Conservation (phyloP, 2,888 invertebrate species). For the Calliphora vomitoria region DNA sequence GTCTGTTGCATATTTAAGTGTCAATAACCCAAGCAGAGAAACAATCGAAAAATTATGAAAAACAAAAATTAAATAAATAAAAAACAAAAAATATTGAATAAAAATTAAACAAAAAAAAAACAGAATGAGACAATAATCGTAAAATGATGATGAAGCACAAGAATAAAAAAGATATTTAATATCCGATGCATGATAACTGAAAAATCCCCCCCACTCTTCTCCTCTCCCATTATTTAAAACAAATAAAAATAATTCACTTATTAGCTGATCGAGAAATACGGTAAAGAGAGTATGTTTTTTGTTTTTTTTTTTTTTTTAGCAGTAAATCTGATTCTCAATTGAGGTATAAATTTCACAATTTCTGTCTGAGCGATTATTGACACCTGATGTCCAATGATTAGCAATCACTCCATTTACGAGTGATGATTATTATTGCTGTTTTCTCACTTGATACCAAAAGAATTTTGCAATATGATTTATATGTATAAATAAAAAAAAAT, state of each 20-base stretch:
- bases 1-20: slow-evolving; percentile 74
- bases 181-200: slow-evolving; percentile 69
- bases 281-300: slow-evolving; percentile 46
- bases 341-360: slow-evolving; percentile 59
- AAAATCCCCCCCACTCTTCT: slow-evolving; percentile 34
- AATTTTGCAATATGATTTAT: slow-evolving; percentile 74
- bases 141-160: slow-evolving; percentile 70
- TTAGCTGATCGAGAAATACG: not conserved
- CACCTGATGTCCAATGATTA: slow-evolving; percentile 73
- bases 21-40: slow-evolving; percentile 71
- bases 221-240: not conserved
- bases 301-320: slow-evolving; percentile 9
- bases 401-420: slow-evolving; percentile 64
- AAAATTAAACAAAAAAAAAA: slow-evolving; percentile 40
- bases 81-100: slow-evolving; percentile 23
- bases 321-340: slow-evolving; percentile 56
- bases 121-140: slow-evolving; percentile 51
- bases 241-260: slow-evolving; percentile 51
- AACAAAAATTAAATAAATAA: slow-evolving; percentile 38
- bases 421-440: slow-evolving; percentile 55
- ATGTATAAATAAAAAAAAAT: not conserved
- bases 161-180: slow-evolving; percentile 68
- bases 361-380: slow-evolving; percentile 56
- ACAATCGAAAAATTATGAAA: slow-evolving; percentile 60
- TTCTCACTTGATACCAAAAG: slow-evolving; percentile 71